A percentile compares a stretch with the other conserved stretches of the same genome.
Conservation (phyloP, 2,113 vertebrate genomes). For the Arothron firmamentum region DNA sequence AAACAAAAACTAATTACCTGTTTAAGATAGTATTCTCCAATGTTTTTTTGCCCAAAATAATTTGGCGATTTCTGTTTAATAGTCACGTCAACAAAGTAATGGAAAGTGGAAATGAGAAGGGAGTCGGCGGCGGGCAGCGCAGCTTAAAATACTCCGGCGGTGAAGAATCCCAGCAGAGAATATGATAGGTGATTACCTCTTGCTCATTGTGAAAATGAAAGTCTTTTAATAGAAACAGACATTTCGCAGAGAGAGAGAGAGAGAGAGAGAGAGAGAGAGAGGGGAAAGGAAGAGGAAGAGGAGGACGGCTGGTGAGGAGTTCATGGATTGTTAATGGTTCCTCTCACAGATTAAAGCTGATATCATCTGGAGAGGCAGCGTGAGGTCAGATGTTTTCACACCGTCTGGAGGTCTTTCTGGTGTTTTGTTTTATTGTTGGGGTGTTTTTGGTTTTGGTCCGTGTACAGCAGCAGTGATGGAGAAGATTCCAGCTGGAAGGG, state of each 20-base stretch:
- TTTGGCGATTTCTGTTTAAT: conserved; percentile 7
- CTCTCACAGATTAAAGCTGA: conserved; percentile 24
- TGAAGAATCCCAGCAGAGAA: conserved; percentile 20
- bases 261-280: too few species aligned
- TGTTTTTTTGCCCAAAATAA: neutral
- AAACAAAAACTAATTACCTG: neutral
- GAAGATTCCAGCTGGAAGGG: conserved; percentile 25
- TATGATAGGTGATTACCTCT: conserved; percentile 34
- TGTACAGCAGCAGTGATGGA: conserved; percentile 7
- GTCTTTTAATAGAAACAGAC: conserved; percentile 35
- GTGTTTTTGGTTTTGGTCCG: conserved; percentile 1
- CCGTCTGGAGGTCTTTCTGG: conserved; percentile 4
- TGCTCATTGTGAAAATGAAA: conserved; percentile 38
- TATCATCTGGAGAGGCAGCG: conserved; percentile 26
- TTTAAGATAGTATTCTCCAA: conserved; percentile 2
- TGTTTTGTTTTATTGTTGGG: neutral
- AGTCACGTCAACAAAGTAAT: conserved; percentile 16
- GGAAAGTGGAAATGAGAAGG: conserved; percentile 19
- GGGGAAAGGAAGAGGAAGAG: neutral
- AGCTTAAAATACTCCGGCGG: conserved; percentile 31
- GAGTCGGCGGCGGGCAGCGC: conserved; percentile 5
- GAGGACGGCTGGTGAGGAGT: conserved; percentile 2
- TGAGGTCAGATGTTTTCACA: conserved; percentile 19
- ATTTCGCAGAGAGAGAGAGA: conserved; percentile 7
- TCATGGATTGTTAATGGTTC: conserved; percentile 20